Percentiles rank a stretch among this genome's conserved stretches.
These are phyloP conservation scores for Polydrusus tereticollis DNA, from an alignment of 2,888 invertebrate genomes.

Conservation along the genomic window DNA sequence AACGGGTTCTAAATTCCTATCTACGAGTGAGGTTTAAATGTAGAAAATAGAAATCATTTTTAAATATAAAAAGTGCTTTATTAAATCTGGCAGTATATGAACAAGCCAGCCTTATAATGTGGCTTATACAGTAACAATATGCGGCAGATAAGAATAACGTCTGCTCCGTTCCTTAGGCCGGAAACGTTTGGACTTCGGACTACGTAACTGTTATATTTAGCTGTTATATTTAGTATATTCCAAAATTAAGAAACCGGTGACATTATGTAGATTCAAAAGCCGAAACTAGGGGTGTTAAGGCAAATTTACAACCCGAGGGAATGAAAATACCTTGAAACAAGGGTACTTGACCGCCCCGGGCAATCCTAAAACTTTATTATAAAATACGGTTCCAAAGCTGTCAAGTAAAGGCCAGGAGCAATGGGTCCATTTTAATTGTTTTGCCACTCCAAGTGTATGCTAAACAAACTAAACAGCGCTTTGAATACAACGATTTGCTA, in stretches of 20 bases:
- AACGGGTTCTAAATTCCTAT: no score
- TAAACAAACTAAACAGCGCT: constrained; percentile 19
- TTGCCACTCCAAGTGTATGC: constrained; percentile 18
- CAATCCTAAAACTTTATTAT: constrained; percentile 16
- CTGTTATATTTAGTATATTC: no score
- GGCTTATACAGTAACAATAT: no score
- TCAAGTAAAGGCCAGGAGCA: constrained; percentile 10
- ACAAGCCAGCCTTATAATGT: no score
- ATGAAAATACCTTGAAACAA: not conserved
- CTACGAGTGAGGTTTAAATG: no score
- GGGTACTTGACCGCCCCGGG: not conserved
- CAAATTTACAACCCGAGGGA: not conserved
- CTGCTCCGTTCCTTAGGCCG: no score
- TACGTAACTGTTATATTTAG: no score
- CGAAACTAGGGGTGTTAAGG: not conserved
- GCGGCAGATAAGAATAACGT: no score
- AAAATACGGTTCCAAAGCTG: constrained; percentile 22
- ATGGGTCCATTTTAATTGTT: constrained; percentile 24
- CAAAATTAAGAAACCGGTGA: constrained; percentile 1
- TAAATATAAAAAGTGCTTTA: no score
- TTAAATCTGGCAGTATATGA: no score
- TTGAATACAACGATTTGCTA: constrained; percentile 2
- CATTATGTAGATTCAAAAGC: constrained; percentile 18
- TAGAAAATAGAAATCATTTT: no score
- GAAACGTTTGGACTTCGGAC: no score